These are phyloP conservation scores for Luehdorfia chinensis DNA, from an alignment of 1,140 invertebrate genomes.

Conservation along the genomic window DNA sequence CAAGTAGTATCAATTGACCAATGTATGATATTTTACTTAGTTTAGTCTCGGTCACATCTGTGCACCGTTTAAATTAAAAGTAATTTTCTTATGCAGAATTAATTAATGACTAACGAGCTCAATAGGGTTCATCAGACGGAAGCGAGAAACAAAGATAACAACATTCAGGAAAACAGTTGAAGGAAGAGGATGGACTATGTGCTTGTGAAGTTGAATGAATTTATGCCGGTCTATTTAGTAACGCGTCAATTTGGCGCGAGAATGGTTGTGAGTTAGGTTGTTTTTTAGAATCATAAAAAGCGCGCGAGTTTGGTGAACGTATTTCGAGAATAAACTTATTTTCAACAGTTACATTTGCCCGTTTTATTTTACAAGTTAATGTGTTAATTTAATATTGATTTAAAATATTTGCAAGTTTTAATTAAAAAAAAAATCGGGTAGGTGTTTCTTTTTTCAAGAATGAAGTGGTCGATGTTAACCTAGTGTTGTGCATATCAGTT, in stretches of 20 bases:
- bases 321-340: background rate
- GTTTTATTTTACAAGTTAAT: background rate
- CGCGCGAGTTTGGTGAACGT: slow-evolving; percentile 9
- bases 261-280: slow-evolving; percentile 53
- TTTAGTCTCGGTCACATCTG: slow-evolving; percentile 50
- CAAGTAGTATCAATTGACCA: slow-evolving; percentile 13
- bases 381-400: background rate
- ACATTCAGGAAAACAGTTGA: slow-evolving; percentile 17
- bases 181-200: slow-evolving; percentile 30
- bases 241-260: slow-evolving; percentile 72
- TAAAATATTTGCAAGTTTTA: slow-evolving; percentile 3
- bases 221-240: slow-evolving; percentile 74
- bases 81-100: slow-evolving; percentile 77
- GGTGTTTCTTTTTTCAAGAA: background rate
- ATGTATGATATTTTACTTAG: slow-evolving; percentile 4
- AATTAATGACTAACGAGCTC: slow-evolving; percentile 77
- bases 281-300: slow-evolving; percentile 30
- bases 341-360: too few relatives aligned
- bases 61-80: slow-evolving; percentile 72
- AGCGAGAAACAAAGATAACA: slow-evolving; percentile 45
- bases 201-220: slow-evolving; percentile 71
- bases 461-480: slow-evolving; percentile 3
- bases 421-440: background rate
- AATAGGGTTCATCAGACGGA: slow-evolving; percentile 75
- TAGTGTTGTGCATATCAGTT: slow-evolving; percentile 14